phyloP scores from a whole-genome alignment of 2,113 vertebrate species.

The Chaenogobius annularis region DNA sequence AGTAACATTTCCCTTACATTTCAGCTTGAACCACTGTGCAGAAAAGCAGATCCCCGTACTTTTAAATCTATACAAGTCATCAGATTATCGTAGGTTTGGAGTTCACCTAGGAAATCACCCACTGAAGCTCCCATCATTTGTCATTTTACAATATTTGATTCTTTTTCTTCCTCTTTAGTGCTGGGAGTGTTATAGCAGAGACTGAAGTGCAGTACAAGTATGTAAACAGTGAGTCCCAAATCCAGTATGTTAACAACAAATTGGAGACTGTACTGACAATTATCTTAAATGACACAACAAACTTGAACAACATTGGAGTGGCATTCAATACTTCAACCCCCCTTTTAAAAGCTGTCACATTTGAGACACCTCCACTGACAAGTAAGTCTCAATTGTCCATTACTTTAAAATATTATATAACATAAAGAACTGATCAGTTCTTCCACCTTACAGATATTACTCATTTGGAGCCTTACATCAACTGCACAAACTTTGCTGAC shows the following conservation, averaged over 20 bases:
- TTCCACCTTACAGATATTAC: constrained; percentile 53
- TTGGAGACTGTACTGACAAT: constrained; percentile 30
- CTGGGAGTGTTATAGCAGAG: constrained; percentile 54
- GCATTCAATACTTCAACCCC: constrained; percentile 46
- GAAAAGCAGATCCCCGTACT: constrained; percentile 41
- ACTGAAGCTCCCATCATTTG: neutral
- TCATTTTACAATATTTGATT: neutral
- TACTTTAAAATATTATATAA: neutral
- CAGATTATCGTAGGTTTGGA: constrained; percentile 54
- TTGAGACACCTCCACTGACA: constrained; percentile 29
- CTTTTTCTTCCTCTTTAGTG: constrained; percentile 18
- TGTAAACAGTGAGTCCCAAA: constrained; percentile 67
- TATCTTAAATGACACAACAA: constrained; percentile 51
- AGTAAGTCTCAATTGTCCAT: constrained; percentile 48
- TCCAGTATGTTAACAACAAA: constrained; percentile 65
- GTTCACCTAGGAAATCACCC: neutral
- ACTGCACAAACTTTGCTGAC: constrained; percentile 51
- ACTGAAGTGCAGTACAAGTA: constrained; percentile 62
- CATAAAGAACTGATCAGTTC: neutral
- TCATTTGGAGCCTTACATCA: constrained; percentile 51
- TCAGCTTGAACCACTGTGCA: constrained; percentile 61
- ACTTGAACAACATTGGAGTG: constrained; percentile 47
- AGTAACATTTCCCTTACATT: constrained; percentile 9
- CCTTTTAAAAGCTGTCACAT: constrained; percentile 14
- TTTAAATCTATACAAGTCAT: constrained; percentile 54